Evolutionary conservation across 2,113 vertebrate genomes (phyloP).

Genomic region (Coturnix japonica): DNA sequence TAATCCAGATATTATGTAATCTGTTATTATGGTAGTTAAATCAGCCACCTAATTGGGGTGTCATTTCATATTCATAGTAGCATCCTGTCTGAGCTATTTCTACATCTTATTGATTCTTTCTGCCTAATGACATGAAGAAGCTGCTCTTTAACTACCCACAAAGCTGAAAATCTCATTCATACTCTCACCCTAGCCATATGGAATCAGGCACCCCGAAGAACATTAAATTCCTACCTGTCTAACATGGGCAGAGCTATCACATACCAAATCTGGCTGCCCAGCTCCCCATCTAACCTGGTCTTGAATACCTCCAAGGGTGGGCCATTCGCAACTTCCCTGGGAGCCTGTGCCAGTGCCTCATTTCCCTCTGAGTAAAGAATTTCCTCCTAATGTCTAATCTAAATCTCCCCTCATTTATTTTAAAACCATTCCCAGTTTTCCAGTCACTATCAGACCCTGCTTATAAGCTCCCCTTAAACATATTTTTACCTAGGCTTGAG

Average conservation of each 20-base stretch:
- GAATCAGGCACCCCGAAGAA: neutral
- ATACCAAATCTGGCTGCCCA: neutral
- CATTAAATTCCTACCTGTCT: neutral
- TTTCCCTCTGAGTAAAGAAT: neutral
- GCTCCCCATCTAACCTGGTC: too few relatives aligned
- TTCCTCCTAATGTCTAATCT: neutral
- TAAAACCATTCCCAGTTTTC: too few relatives aligned
- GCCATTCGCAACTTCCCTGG: neutral
- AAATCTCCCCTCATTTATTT: neutral
- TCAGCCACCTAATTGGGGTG: neutral
- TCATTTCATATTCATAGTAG: neutral
- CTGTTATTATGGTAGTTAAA: neutral
- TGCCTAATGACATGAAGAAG: neutral
- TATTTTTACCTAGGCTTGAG: neutral
- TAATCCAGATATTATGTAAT: neutral
- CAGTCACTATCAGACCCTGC: too few relatives aligned
- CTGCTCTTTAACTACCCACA: neutral
- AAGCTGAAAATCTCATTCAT: neutral
- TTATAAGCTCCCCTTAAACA: too few relatives aligned
- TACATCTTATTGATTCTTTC: conserved; percentile 17
- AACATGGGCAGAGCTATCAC: too few relatives aligned
- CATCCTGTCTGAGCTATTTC: neutral
- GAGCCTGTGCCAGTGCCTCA: neutral
- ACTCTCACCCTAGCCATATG: neutral
- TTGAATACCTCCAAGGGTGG: neutral